Conservation (phyloP, 2,888 invertebrate genomes). For the Nephrotoma guestfalica region DNA sequence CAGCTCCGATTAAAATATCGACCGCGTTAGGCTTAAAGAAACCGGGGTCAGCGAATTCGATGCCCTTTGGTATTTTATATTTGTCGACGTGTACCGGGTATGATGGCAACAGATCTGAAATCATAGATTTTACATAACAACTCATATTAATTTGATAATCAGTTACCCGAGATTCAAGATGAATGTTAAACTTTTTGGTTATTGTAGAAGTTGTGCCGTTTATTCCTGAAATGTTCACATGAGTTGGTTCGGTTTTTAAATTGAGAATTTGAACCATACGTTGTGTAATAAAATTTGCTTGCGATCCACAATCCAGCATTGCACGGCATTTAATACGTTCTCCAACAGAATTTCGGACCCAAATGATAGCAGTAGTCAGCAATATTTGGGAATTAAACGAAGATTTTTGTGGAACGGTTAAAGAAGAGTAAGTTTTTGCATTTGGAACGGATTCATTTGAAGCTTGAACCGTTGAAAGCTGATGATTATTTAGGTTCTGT, state of each 20-base stretch:
- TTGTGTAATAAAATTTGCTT: background rate
- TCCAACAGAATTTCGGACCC: background rate
- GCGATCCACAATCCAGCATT: background rate
- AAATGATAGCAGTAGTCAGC: background rate
- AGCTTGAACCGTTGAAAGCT: no score
- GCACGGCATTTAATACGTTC: background rate
- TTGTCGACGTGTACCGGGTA: no score
- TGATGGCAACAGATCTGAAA: no score
- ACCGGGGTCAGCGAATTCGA: background rate
- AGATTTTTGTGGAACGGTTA: background rate
- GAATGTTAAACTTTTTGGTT: background rate
- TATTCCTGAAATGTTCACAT: background rate
- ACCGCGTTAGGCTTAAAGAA: background rate
- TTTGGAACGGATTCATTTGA: no score
- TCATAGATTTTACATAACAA: no score
- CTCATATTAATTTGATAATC: no score
- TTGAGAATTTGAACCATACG: background rate
- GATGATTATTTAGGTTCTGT: no score
- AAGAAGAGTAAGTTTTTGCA: background rate
- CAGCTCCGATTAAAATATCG: slow-evolving; percentile 4
- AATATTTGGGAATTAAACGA: background rate
- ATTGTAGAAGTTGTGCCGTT: background rate
- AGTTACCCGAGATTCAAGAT: background rate
- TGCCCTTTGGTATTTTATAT: no score
- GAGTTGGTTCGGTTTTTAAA: background rate